These are phyloP conservation scores for Quiscalus mexicanus DNA, from an alignment of 2,113 vertebrate genomes.

Conservation along the genomic window DNA sequence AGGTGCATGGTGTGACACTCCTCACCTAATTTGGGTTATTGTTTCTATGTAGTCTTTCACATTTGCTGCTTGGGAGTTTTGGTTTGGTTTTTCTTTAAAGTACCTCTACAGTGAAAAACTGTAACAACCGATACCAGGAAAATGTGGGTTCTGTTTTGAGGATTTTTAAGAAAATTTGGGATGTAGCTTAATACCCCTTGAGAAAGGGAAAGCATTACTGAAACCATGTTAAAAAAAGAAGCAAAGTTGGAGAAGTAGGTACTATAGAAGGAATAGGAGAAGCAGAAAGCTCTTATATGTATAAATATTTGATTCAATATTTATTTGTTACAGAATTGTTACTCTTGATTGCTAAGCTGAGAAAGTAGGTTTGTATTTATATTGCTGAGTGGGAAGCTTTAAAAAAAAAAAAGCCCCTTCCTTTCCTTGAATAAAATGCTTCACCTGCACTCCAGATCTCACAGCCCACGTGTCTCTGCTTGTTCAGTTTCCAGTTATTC, in stretches of 20 bases:
- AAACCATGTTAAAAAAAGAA: background rate
- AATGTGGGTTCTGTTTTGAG: background rate
- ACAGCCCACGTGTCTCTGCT: background rate
- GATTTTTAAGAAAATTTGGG: background rate
- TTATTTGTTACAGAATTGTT: background rate
- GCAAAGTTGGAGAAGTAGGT: background rate
- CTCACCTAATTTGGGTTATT: background rate
- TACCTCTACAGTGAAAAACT: background rate
- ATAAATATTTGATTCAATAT: background rate
- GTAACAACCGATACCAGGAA: background rate
- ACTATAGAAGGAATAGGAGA: background rate
- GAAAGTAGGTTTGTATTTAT: background rate
- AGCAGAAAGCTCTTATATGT: background rate
- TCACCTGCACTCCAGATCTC: background rate
- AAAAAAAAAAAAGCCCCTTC: background rate
- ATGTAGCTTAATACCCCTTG: background rate
- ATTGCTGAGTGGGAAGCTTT: background rate
- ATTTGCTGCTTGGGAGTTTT: background rate
- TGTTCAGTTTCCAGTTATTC: constrained; percentile 39
- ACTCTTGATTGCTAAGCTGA: background rate
- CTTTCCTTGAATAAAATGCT: background rate
- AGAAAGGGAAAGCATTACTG: background rate
- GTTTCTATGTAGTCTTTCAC: background rate
- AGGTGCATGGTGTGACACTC: background rate
- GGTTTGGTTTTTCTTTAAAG: background rate